Evolutionary conservation across 2,888 invertebrate genomes (phyloP).

Genomic region (Chymomyza amoena): DNA sequence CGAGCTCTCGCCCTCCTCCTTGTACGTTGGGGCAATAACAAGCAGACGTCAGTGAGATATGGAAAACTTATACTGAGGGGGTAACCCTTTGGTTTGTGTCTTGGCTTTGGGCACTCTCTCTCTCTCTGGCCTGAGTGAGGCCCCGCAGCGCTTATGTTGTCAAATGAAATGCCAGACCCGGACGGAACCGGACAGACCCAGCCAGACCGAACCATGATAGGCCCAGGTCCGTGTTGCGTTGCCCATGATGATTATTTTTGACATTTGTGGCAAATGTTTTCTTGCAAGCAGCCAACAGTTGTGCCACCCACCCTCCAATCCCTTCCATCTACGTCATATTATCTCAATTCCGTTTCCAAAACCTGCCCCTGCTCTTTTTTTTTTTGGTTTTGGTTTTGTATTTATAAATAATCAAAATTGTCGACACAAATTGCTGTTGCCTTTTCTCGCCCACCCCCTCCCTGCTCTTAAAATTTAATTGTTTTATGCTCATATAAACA

Average conservation of each 20-base stretch:
- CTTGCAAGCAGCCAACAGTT: not conserved
- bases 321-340: not conserved
- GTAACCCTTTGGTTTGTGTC: conserved; percentile 55
- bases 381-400: conserved; percentile 27
- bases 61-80: conserved; percentile 41
- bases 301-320: not conserved
- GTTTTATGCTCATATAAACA: conserved; percentile 51
- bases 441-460: not conserved
- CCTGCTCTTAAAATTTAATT: conserved; percentile 48
- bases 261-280: conserved; percentile 71
- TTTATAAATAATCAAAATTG: conserved; percentile 62
- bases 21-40: conserved; percentile 33
- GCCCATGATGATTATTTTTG: conserved; percentile 69
- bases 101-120: conserved; percentile 10
- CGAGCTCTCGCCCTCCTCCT: not conserved
- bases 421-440: conserved; percentile 20
- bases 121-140: conserved; percentile 33
- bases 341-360: not conserved
- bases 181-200: not conserved
- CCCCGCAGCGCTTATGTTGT: conserved; percentile 51
- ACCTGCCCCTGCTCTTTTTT: not conserved
- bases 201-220: not conserved
- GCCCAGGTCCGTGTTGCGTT: conserved; percentile 40
- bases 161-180: conserved; percentile 56
- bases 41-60: conserved; percentile 38